Evolutionary conservation across 2,113 vertebrate species (phyloP).

Genomic region (Nansenia antarctica): DNA sequence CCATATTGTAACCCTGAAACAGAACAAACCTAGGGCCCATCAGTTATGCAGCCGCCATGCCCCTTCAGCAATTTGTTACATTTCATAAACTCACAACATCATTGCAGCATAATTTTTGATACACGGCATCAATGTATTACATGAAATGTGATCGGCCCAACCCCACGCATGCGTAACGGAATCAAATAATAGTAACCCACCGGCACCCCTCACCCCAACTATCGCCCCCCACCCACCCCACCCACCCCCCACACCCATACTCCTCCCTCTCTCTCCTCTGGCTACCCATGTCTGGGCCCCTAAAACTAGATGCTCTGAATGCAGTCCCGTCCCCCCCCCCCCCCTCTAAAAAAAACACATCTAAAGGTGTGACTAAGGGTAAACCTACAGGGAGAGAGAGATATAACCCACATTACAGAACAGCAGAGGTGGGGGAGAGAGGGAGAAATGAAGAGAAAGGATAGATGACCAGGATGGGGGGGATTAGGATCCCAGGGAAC

Average conservation of each 20-base stretch:
- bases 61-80: neutral
- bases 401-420: conserved; percentile 52
- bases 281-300: conserved; percentile 60
- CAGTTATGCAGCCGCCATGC: neutral
- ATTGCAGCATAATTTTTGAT: too few species aligned
- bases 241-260: conserved; percentile 43
- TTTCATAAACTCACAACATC: conserved; percentile 17
- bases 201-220: conserved; percentile 57
- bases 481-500: conserved; percentile 52
- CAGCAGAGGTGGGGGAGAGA: conserved; percentile 30
- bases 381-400: conserved; percentile 60
- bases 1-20: neutral
- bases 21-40: neutral
- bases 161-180: conserved; percentile 49
- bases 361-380: conserved; percentile 59
- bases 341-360: conserved; percentile 53
- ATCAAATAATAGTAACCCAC: conserved; percentile 29
- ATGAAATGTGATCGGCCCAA: conserved; percentile 35
- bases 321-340: conserved; percentile 51
- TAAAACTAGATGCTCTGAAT: conserved; percentile 51
- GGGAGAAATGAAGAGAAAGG: conserved; percentile 38
- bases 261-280: conserved; percentile 46
- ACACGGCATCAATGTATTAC: conserved; percentile 28
- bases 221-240: conserved; percentile 59
- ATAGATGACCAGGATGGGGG: conserved; percentile 44